Evolutionary conservation across 2,888 invertebrate species (phyloP), one percentile per base, ranked within the genome.

Genomic region (Blastobasis adustella): DNA sequence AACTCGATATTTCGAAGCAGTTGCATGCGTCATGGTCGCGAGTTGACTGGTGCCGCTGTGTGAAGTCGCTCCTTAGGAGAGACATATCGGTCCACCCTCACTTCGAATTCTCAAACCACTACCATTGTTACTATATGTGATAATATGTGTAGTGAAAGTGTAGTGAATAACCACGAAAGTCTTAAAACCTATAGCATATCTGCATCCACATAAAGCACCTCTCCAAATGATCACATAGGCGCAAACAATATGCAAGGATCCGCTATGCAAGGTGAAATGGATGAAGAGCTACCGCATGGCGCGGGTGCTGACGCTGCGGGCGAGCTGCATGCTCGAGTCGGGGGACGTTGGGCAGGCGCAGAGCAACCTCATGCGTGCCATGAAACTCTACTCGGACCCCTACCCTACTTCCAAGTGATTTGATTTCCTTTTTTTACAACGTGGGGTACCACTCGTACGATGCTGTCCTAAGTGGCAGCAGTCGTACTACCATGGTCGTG

Each of bases 301-400:
- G 0, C 62, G 70, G 2, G 72, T 85, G 5, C 63, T 65, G 46
- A 70, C 79, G 0, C 54, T 75, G 53, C 68, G 74, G 7, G 83
- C 81, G 1, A 58, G 64, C 4, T 78, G 81, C 49, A 73, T 82
- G 69, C 56, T 79, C 6, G 73, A 77, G 54, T 69, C 74, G 0
- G 77, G 76, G 0, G 81, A 83, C 47, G 37, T 69, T 4, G 60
- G 53, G 1, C 77, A 80, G 54, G 79, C 83, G 2, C 68, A 62
- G 50, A 73, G 70, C 41, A 71, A 70, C 42, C 58, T 83, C 41
- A 54, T 73, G 0, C 55, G 58, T 1, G 82, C 84, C 8, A 71
- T 84, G 76, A 57, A 70, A 45, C 65, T 82, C 2, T 81, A 70
- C 49, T 57, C 63, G 10, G 66, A 71, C 42, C 76, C 80, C 0